Conservation (phyloP, 2,797 vertebrate species). For the Rhinogobio ventralis region DNA sequence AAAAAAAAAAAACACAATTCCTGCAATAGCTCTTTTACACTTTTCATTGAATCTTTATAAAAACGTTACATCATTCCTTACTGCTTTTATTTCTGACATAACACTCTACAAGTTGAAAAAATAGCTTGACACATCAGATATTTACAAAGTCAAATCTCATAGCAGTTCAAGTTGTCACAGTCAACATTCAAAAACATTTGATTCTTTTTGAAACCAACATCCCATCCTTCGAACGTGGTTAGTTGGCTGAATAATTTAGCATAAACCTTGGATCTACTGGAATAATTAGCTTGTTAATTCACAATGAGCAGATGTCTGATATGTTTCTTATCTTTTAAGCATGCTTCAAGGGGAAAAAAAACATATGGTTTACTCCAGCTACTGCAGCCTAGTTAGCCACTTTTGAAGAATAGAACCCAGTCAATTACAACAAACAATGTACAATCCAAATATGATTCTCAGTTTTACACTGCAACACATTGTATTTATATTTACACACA, state of each 20-base stretch:
- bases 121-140: constrained; percentile 40
- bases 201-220: neutral
- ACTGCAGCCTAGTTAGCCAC: neutral
- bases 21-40: neutral
- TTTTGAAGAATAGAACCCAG: constrained; percentile 13
- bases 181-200: constrained; percentile 32
- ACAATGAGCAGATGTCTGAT: neutral
- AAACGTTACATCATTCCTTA: constrained; percentile 16
- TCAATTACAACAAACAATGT: constrained; percentile 12
- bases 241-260: constrained; percentile 22
- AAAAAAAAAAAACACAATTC: constrained; percentile 5
- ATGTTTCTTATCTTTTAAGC: neutral
- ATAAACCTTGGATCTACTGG: neutral
- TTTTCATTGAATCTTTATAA: constrained; percentile 34
- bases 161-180: constrained; percentile 14
- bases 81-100: neutral
- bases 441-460: constrained; percentile 7
- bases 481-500: neutral
- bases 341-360: neutral
- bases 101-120: constrained; percentile 29
- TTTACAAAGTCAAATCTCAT: constrained; percentile 43
- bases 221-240: neutral
- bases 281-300: neutral
- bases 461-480: constrained; percentile 10
- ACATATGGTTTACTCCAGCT: neutral